A percentile compares a stretch with the other conserved stretches of the same genome.
phyloP scores from a whole-genome alignment of 1,140 invertebrate genomes.

The Eufriesea mexicana region DNA sequence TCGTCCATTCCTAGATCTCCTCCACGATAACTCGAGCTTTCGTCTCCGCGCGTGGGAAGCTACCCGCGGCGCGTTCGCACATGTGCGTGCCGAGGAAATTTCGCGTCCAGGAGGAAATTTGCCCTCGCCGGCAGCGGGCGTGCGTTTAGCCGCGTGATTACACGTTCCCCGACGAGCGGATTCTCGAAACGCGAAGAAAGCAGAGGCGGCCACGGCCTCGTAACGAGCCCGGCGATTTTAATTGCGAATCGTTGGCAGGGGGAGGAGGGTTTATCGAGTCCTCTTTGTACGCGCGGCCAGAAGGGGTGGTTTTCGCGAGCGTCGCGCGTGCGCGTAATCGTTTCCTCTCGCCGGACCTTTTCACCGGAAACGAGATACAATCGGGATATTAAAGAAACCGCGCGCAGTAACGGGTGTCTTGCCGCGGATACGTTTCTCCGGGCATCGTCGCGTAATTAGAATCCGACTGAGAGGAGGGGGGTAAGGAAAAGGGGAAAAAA shows the following conservation, averaged over 20 bases:
- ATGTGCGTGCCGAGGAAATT: slow-evolving; percentile 14
- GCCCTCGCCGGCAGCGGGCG: neutral
- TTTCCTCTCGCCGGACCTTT: neutral
- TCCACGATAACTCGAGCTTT: slow-evolving; percentile 55
- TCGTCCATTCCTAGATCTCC: slow-evolving; percentile 64
- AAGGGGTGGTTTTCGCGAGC: neutral
- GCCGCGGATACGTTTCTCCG: slow-evolving; percentile 17
- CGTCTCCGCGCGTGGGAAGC: slow-evolving; percentile 66
- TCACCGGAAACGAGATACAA: neutral
- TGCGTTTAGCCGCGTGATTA: slow-evolving; percentile 12
- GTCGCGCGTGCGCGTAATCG: neutral
- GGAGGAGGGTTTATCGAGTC: neutral
- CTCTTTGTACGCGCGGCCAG: neutral
- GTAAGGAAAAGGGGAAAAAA: neutral
- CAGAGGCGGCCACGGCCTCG: neutral
- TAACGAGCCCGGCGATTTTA: neutral
- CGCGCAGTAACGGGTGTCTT: neutral
- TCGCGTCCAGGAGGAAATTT: neutral
- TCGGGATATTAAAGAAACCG: slow-evolving; percentile 19
- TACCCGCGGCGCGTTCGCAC: slow-evolving; percentile 45
- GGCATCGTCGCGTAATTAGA: slow-evolving; percentile 27
- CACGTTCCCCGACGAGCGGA: neutral
- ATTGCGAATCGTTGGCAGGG: neutral
- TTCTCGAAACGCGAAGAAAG: no score
- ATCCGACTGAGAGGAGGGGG: neutral